These are phyloP conservation scores for Drosophila atripex DNA, from an alignment of 2,888 invertebrate species.

Conservation along the genomic window DNA sequence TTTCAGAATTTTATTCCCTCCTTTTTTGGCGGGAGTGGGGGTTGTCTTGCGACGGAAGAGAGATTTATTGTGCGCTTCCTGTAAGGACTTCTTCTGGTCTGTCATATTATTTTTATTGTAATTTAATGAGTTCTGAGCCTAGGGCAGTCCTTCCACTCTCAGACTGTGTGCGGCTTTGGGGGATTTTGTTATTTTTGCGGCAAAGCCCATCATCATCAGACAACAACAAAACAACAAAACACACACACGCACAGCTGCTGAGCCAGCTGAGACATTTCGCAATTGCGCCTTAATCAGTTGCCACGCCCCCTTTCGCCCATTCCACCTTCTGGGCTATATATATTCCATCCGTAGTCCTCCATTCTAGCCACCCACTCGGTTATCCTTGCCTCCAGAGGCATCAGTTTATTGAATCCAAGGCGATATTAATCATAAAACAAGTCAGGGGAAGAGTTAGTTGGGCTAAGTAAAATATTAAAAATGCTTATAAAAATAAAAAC, in stretches of 20 bases:
- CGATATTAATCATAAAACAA: neutral
- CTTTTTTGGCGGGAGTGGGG: no score
- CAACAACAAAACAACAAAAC: neutral
- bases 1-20: neutral
- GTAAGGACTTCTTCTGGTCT: neutral
- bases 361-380: neutral
- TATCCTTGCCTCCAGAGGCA: constrained; percentile 4
- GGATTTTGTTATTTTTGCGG: constrained; percentile 38
- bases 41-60: constrained; percentile 4
- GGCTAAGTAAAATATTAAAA: neutral
- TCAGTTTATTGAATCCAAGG: neutral
- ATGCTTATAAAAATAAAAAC: neutral
- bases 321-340: neutral
- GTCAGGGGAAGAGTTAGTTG: neutral
- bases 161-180: constrained; percentile 13
- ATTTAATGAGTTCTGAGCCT: constrained; percentile 68
- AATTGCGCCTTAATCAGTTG: constrained; percentile 64
- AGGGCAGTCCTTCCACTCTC: constrained; percentile 8
- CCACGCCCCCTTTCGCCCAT: constrained; percentile 15
- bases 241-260: constrained; percentile 6
- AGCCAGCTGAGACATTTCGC: constrained; percentile 46
- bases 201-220: constrained; percentile 38
- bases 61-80: constrained; percentile 29
- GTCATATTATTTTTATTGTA: constrained; percentile 53
- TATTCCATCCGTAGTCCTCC: no score